phyloP scores from a whole-genome alignment of 2,888 invertebrate genomes.

The Tupiocoris notatus region DNA sequence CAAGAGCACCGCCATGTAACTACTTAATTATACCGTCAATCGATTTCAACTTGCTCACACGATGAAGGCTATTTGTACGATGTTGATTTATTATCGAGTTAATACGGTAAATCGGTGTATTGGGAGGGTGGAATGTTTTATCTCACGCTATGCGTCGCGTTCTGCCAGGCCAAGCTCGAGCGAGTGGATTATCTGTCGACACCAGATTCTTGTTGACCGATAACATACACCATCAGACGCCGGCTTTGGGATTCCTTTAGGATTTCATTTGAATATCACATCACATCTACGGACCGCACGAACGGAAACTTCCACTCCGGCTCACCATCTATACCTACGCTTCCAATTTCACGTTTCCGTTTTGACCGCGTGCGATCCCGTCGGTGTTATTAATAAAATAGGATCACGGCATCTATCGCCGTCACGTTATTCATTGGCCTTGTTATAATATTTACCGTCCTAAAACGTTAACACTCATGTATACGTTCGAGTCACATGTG shows the following conservation, averaged over 20 bases:
- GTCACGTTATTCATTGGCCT: conserved; percentile 20
- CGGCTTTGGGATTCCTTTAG: conserved; percentile 23
- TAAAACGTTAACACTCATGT: background rate
- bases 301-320: background rate
- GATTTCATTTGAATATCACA: conserved; percentile 35
- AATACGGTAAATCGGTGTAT: conserved; percentile 18
- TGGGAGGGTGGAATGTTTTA: conserved; percentile 2
- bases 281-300: conserved; percentile 10
- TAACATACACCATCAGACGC: conserved; percentile 19
- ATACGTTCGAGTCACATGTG: background rate
- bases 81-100: conserved; percentile 6
- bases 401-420: conserved; percentile 25
- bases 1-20: background rate
- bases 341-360: background rate
- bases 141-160: conserved; percentile 30
- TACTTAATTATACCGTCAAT: background rate
- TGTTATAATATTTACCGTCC: conserved; percentile 2
- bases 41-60: conserved; percentile 14
- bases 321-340: background rate
- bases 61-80: background rate
- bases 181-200: conserved; percentile 22
- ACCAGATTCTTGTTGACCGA: conserved; percentile 35
- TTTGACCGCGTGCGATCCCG: background rate
- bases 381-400: conserved; percentile 30
- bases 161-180: too few relatives aligned